Percentiles rank a stretch among this genome's conserved stretches.
These are phyloP conservation scores for Centroberyx gerrardi DNA, from an alignment of 2,797 vertebrate species.

Conservation along the genomic window DNA sequence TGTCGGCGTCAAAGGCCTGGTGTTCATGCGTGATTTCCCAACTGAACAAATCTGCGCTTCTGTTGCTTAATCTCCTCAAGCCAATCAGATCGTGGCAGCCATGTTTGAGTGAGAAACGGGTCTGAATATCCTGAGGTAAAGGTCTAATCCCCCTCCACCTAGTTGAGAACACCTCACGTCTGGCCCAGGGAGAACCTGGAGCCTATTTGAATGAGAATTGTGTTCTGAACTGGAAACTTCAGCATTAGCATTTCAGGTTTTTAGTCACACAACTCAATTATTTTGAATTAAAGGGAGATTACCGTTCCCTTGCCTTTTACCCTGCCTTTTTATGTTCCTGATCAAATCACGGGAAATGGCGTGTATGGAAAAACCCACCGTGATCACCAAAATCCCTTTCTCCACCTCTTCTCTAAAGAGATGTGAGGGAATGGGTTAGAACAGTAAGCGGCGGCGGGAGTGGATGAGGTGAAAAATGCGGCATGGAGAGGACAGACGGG, in stretches of 20 bases:
- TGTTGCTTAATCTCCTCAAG: slow-evolving; percentile 36
- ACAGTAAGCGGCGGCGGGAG: slow-evolving; percentile 49
- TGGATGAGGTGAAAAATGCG: slow-evolving; percentile 74
- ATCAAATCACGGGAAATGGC: slow-evolving; percentile 28
- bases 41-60: slow-evolving; percentile 42
- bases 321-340: slow-evolving; percentile 26
- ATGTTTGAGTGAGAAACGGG: slow-evolving; percentile 55
- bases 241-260: slow-evolving; percentile 55
- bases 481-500: slow-evolving; percentile 76
- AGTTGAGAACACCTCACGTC: slow-evolving; percentile 25
- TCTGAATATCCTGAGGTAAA: slow-evolving; percentile 47
- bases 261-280: slow-evolving; percentile 47
- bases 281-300: slow-evolving; percentile 47
- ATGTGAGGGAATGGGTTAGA: slow-evolving; percentile 41
- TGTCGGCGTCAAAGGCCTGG: slow-evolving; percentile 7
- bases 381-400: slow-evolving; percentile 4
- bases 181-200: slow-evolving; percentile 34
- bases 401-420: slow-evolving; percentile 31
- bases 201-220: slow-evolving; percentile 39
- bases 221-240: slow-evolving; percentile 35
- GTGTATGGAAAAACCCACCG: slow-evolving; percentile 8
- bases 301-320: slow-evolving; percentile 41
- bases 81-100: slow-evolving; percentile 36
- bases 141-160: slow-evolving; percentile 51
- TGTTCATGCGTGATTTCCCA: slow-evolving; percentile 31